Conservation (phyloP, 37 sponge, comb jelly and placozoan species). For the Halichondria panicea region DNA sequence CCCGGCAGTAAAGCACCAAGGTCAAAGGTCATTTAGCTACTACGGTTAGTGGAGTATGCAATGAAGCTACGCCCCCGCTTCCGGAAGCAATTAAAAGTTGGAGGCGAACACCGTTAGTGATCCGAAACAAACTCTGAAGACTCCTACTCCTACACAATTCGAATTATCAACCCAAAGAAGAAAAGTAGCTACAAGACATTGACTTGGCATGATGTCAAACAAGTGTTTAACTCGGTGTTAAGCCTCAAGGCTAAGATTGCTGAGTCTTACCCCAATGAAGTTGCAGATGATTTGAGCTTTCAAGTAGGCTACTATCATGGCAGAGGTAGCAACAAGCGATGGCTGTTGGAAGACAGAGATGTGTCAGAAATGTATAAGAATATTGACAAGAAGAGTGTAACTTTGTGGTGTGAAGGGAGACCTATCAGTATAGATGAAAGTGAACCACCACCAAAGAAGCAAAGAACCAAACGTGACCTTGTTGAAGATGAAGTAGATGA, state of each 20-base stretch:
- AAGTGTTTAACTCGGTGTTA: background rate
- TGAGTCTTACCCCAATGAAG: background rate
- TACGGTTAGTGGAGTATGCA: too few species aligned
- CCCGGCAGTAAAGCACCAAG: too few species aligned
- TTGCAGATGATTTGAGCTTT: background rate
- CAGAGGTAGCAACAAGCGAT: slow-evolving; percentile 6
- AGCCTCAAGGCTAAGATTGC: slow-evolving; percentile 1
- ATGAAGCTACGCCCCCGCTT: too few species aligned
- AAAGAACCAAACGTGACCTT: background rate
- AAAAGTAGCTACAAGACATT: background rate
- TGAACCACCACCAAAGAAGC: slow-evolving; percentile 10
- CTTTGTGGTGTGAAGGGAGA: slow-evolving; percentile 22
- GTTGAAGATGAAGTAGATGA: slow-evolving; percentile 9
- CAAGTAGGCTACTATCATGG: slow-evolving; percentile 8
- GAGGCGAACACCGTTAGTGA: too few species aligned
- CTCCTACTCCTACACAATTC: background rate
- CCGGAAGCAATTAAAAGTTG: too few species aligned
- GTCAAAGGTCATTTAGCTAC: too few species aligned
- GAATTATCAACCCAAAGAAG: slow-evolving; percentile 1
- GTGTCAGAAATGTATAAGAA: background rate
- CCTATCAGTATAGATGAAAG: background rate
- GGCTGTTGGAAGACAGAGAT: slow-evolving; percentile 5
- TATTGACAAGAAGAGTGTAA: background rate
- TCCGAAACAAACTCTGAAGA: background rate
- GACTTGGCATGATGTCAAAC: background rate